Percentiles rank a stretch among this genome's conserved stretches.
phyloP scores from a whole-genome alignment of 2,797 vertebrate genomes.

The Muscicapa comitata region DNA sequence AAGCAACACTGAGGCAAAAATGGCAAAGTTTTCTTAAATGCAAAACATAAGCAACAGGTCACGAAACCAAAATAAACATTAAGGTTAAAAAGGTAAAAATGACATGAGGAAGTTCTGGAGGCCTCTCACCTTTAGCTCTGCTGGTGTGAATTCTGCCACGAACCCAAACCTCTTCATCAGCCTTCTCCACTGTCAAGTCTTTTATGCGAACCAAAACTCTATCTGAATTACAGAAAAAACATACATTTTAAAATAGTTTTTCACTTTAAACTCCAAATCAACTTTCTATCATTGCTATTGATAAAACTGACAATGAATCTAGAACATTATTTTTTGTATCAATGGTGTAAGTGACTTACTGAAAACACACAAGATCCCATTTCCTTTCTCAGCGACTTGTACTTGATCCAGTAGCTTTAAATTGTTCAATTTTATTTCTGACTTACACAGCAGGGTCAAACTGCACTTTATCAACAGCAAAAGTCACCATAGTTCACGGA shows the following conservation, averaged over 20 bases:
- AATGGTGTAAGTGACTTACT: background rate
- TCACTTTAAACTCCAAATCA: background rate
- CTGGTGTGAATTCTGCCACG: slow-evolving; percentile 96
- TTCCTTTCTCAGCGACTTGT: background rate
- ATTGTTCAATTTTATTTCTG: background rate
- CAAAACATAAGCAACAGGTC: background rate
- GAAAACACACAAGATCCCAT: background rate
- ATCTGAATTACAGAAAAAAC: slow-evolving; percentile 76
- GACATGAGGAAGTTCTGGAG: background rate
- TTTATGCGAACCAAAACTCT: slow-evolving; percentile 85
- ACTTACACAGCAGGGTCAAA: background rate
- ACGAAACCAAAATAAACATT: background rate
- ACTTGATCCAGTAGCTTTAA: background rate
- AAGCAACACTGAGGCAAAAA: background rate
- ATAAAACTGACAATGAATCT: background rate
- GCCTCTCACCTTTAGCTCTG: slow-evolving; percentile 94
- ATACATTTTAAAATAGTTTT: background rate
- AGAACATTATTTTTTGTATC: background rate
- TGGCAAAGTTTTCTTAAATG: background rate
- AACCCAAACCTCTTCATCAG: slow-evolving; percentile 91
- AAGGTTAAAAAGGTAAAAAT: background rate
- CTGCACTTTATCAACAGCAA: background rate
- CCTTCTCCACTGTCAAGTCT: slow-evolving; percentile 85
- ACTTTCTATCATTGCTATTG: background rate
- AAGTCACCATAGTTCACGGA: background rate